A percentile compares a stretch with the other conserved stretches of the same genome.
Evolutionary conservation across 2,797 vertebrate genomes (phyloP).

Genomic region (Erethizon dorsatum): DNA sequence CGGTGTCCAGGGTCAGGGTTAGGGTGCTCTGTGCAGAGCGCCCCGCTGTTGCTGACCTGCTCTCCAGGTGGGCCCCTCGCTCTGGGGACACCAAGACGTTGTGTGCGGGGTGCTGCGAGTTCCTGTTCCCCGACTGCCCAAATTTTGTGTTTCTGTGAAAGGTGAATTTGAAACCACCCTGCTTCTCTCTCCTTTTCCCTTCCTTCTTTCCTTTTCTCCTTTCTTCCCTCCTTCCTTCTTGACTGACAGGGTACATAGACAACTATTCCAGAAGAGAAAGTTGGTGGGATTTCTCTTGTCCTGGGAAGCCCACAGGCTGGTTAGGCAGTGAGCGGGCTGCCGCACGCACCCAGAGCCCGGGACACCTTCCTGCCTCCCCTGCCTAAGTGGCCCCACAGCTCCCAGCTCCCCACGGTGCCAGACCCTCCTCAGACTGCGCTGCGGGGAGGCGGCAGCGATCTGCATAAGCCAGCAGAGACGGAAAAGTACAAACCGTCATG

Average conservation of each 20-base stretch:
- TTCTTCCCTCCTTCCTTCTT: background rate
- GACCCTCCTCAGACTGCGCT: background rate
- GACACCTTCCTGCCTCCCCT: background rate
- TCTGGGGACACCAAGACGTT: background rate
- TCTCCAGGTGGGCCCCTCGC: background rate
- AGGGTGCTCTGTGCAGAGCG: background rate
- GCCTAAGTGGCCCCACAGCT: background rate
- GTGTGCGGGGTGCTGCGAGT: background rate
- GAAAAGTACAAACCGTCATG: constrained; percentile 77
- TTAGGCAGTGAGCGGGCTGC: background rate
- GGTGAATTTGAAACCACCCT: background rate
- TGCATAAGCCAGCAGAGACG: constrained; percentile 52
- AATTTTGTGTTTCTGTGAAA: constrained; percentile 47
- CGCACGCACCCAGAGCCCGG: background rate
- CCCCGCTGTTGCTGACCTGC: background rate
- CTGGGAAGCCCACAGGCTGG: background rate
- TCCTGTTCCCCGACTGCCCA: background rate
- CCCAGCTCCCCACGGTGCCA: background rate
- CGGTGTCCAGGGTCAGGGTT: background rate
- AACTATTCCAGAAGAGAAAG: constrained; percentile 1
- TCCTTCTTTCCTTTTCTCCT: background rate
- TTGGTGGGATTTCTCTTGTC: background rate
- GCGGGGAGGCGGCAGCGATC: constrained; percentile 33
- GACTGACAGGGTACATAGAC: background rate
- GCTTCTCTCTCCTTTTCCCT: background rate